Evolutionary conservation across 2,888 invertebrate species (phyloP).

Genomic region (Rambutsinella grinnellia): DNA sequence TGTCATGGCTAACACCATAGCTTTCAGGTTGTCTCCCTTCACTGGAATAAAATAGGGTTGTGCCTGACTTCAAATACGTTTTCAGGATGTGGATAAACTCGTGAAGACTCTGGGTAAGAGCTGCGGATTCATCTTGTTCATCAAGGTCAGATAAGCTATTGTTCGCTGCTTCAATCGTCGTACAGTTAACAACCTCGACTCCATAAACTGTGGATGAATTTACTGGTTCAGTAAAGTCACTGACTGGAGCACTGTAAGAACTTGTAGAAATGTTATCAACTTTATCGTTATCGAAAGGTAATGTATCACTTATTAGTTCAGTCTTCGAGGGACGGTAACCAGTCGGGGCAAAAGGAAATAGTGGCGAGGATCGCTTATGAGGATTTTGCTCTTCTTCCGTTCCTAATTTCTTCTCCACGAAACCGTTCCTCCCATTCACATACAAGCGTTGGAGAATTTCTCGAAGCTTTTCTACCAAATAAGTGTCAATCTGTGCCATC

Average conservation of each 20-base stretch:
- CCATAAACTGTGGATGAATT: neutral
- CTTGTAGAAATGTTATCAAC: neutral
- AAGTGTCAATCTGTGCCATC: conserved; percentile 52
- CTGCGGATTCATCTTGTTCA: conserved; percentile 24
- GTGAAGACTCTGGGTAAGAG: conserved; percentile 53
- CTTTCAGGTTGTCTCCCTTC: neutral
- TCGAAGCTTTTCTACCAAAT: conserved; percentile 60
- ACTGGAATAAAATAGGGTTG: conserved; percentile 1
- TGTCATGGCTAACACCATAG: neutral
- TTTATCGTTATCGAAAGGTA: neutral
- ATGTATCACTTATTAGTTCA: neutral
- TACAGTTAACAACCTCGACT: neutral
- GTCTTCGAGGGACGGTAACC: conserved; percentile 8
- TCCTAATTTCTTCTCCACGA: neutral
- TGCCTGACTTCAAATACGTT: conserved; percentile 55
- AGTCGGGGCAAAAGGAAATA: conserved; percentile 40
- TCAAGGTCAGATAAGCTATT: neutral
- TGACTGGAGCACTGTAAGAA: neutral
- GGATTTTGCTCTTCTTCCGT: conserved; percentile 20
- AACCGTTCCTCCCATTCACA: conserved; percentile 5
- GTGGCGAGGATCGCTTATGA: conserved; percentile 26
- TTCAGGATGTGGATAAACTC: conserved; percentile 63
- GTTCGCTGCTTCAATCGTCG: neutral
- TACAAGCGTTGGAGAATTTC: conserved; percentile 60
- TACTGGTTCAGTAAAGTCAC: neutral